Conservation (phyloP, 2,888 invertebrate genomes). For the Dasypogon diadema region DNA sequence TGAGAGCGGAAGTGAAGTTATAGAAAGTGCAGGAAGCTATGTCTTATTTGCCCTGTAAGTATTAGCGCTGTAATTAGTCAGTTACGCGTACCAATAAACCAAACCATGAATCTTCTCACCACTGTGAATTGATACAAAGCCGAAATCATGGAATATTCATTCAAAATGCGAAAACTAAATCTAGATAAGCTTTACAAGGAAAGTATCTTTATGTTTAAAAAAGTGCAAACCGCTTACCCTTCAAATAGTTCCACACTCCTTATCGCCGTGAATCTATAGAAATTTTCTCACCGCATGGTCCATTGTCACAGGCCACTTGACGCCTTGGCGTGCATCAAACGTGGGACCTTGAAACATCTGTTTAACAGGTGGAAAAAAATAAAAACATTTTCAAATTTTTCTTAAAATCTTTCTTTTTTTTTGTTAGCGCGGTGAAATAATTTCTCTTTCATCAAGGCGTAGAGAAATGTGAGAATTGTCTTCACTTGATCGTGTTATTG, state of each 20-base stretch:
- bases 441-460: constrained; percentile 51
- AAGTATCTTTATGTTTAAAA: not conserved
- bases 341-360: constrained; percentile 24
- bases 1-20: not conserved
- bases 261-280: not conserved
- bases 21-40: constrained; percentile 4
- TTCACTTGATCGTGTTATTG: constrained; percentile 68
- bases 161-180: constrained; percentile 9
- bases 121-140: not conserved
- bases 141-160: too few relatives aligned
- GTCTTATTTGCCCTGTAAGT: not conserved
- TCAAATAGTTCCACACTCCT: not conserved
- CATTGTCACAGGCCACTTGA: constrained; percentile 10
- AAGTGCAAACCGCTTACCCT: constrained; percentile 37
- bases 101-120: not conserved
- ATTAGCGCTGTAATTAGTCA: constrained; percentile 4
- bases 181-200: constrained; percentile 11
- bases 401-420: constrained; percentile 15
- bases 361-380: not conserved
- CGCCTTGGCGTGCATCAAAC: constrained; percentile 1
- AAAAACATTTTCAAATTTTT: constrained; percentile 27
- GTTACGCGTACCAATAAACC: not conserved
- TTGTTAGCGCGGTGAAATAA: constrained; percentile 6
- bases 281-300: constrained; percentile 13
- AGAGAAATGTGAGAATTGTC: constrained; percentile 56